Evolutionary conservation across 2,888 invertebrate genomes (phyloP).

Genomic region (Phalera bucephala): DNA sequence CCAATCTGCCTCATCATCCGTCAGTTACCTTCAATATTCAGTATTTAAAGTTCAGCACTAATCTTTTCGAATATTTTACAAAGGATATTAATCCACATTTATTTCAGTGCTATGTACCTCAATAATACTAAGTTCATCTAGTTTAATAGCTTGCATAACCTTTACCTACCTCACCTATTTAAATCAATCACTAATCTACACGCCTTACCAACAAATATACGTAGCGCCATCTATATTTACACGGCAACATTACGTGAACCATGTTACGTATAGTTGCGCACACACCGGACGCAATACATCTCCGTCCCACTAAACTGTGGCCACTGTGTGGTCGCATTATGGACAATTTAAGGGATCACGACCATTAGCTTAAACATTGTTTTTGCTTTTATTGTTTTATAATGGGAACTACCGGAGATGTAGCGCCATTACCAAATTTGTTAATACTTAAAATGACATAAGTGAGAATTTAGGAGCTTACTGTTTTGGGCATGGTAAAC

Average conservation of each 20-base stretch:
- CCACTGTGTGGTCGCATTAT: slow-evolving; percentile 19
- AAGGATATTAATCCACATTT: too few relatives aligned
- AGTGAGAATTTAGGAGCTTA: too few relatives aligned
- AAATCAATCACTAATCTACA: too few relatives aligned
- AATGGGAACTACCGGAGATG: not conserved
- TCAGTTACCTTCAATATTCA: too few relatives aligned
- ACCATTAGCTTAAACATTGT: slow-evolving; percentile 6
- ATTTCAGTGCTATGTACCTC: too few relatives aligned
- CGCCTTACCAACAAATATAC: slow-evolving; percentile 2
- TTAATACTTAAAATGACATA: not conserved
- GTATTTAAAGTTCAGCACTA: too few relatives aligned
- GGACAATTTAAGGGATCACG: slow-evolving; percentile 14
- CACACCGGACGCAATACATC: slow-evolving; percentile 5
- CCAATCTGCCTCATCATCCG: too few relatives aligned
- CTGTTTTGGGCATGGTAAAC: too few relatives aligned
- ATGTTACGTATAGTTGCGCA: slow-evolving; percentile 4
- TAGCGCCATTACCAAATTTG: not conserved
- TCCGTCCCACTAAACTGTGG: slow-evolving; percentile 6
- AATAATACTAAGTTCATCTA: too few relatives aligned
- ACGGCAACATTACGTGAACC: slow-evolving; percentile 11
- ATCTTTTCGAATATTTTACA: too few relatives aligned
- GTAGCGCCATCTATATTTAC: slow-evolving; percentile 26
- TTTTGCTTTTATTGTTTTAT: slow-evolving; percentile 18
- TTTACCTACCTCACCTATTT: too few relatives aligned
- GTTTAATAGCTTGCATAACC: too few relatives aligned